phyloP scores from a whole-genome alignment of 1,140 invertebrate genomes.

The Linepithema humile region DNA sequence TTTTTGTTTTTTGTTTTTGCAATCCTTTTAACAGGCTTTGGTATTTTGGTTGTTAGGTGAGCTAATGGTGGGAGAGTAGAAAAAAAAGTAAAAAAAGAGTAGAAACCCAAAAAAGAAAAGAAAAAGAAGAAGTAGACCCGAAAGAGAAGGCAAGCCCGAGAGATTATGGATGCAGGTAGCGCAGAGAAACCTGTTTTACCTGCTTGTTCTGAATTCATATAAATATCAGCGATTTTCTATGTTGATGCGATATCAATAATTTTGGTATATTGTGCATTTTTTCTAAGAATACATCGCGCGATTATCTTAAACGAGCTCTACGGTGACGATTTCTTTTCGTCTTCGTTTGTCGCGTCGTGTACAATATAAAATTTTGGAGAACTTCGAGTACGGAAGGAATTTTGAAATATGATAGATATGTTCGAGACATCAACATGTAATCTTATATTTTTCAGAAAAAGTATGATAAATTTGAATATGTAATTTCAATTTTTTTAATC shows the following conservation, averaged over 20 bases:
- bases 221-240: constrained; percentile 37
- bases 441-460: background rate
- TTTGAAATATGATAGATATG: background rate
- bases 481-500: background rate
- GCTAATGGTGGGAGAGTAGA: too few relatives aligned
- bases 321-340: background rate
- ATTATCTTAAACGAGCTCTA: constrained; percentile 6
- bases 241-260: constrained; percentile 37
- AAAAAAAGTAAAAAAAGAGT: too few relatives aligned
- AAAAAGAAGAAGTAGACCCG: background rate
- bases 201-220: constrained; percentile 75
- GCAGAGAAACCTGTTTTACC: constrained; percentile 82
- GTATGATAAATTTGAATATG: background rate
- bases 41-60: too few relatives aligned
- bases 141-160: too few relatives aligned
- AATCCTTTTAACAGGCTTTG: too few relatives aligned
- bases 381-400: background rate
- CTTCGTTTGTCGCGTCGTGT: background rate
- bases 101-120: too few relatives aligned
- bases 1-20: too few relatives aligned
- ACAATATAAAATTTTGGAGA: background rate
- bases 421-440: background rate
- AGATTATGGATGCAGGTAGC: constrained; percentile 77
- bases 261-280: constrained; percentile 34
- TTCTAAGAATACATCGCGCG: background rate